phyloP scores from a whole-genome alignment of 2,888 invertebrate genomes.

The Agonopterix heracliana region DNA sequence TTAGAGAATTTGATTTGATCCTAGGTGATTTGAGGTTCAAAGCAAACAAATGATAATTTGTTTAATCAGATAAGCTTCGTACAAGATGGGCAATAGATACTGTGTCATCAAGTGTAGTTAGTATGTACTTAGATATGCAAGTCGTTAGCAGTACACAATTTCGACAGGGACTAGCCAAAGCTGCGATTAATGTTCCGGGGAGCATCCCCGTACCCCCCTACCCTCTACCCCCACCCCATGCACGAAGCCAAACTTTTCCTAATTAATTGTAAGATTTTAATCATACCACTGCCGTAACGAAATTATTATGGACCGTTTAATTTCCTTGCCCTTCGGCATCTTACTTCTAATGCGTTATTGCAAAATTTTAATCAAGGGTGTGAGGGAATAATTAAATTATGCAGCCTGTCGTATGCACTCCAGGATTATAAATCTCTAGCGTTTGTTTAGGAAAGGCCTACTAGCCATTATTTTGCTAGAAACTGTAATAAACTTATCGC shows the following conservation, averaged over 20 bases:
- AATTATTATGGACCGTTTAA: conserved; percentile 73
- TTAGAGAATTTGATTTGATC: too few species aligned
- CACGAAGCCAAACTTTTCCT: conserved; percentile 53
- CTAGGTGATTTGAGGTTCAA: too few species aligned
- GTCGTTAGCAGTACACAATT: conserved; percentile 1
- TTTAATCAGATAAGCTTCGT: neutral
- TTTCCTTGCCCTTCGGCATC: conserved; percentile 65
- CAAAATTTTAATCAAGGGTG: conserved; percentile 75
- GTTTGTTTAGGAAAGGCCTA: conserved; percentile 53
- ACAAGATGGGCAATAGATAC: too few species aligned
- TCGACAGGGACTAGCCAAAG: conserved; percentile 15
- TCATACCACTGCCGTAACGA: conserved; percentile 65
- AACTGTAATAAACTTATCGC: conserved; percentile 34
- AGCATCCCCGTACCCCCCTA: conserved; percentile 38
- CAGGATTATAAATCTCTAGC: conserved; percentile 57
- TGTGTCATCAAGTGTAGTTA: neutral
- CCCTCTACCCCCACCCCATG: conserved; percentile 24
- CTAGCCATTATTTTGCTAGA: conserved; percentile 30
- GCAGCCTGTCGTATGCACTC: conserved; percentile 74
- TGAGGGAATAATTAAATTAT: conserved; percentile 71
- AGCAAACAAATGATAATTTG: neutral
- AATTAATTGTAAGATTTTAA: conserved; percentile 73
- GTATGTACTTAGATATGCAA: neutral
- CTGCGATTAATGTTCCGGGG: conserved; percentile 37
- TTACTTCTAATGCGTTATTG: conserved; percentile 66